phyloP scores from a whole-genome alignment of 2,113 vertebrate genomes.

The Gobius niger region DNA sequence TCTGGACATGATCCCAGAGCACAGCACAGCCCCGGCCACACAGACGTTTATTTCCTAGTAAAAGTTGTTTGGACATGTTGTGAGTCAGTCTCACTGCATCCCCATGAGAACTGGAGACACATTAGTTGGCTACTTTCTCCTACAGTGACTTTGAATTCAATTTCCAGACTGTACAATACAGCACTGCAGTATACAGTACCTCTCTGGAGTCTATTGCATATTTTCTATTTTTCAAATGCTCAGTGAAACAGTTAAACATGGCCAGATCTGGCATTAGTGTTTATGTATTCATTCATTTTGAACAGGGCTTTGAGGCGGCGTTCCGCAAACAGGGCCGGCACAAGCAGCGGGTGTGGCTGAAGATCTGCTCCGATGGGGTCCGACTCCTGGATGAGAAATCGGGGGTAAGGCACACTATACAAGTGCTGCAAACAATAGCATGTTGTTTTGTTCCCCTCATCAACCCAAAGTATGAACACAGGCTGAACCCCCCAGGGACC shows the following conservation, averaged over 20 bases:
- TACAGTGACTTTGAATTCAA: no score
- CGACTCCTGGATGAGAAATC: slow-evolving; percentile 75
- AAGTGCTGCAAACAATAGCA: neutral
- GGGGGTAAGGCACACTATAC: slow-evolving; percentile 53
- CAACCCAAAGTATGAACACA: no score
- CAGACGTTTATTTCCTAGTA: neutral
- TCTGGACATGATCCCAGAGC: no score
- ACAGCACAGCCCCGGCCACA: no score
- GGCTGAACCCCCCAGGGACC: no score
- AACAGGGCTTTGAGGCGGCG: slow-evolving; percentile 67
- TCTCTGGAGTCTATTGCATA: no score
- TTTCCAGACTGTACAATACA: no score
- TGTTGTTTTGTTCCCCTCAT: no score
- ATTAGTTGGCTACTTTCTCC: neutral
- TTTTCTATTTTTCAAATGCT: neutral
- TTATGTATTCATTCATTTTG: neutral
- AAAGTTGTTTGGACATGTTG: neutral
- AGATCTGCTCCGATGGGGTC: slow-evolving; percentile 67
- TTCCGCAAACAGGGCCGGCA: slow-evolving; percentile 72
- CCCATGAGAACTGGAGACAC: neutral
- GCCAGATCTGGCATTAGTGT: neutral
- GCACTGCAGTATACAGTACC: no score
- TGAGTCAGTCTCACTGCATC: neutral
- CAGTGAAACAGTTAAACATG: no score
- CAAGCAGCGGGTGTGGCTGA: slow-evolving; percentile 78